These are phyloP conservation scores for Parasteatoda lunata DNA, from an alignment of 2,888 invertebrate species.

Conservation along the genomic window DNA sequence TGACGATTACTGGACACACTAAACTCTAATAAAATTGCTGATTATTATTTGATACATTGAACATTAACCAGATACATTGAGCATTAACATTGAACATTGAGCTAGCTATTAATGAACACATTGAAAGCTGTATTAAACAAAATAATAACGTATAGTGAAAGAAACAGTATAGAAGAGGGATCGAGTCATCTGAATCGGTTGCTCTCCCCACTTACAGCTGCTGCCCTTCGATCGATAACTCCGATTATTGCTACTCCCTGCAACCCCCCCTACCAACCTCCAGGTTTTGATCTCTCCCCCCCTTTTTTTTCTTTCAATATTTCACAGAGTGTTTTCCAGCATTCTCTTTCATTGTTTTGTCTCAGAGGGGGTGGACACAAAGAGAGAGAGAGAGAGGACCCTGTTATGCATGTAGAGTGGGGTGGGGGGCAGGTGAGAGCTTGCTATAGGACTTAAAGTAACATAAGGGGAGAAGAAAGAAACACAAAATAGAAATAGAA, in stretches of 20 bases:
- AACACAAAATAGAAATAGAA: not conserved
- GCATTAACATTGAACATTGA: too few species aligned
- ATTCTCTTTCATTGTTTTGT: constrained; percentile 5
- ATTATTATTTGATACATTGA: too few species aligned
- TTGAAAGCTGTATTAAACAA: too few species aligned
- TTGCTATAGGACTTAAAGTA: not conserved
- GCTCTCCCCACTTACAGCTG: constrained; percentile 46
- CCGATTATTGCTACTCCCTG: constrained; percentile 64
- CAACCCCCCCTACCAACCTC: constrained; percentile 6
- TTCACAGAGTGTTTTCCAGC: not conserved
- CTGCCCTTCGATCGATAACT: constrained; percentile 38
- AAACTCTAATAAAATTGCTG: too few species aligned
- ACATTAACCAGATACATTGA: too few species aligned
- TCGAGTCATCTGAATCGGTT: not conserved
- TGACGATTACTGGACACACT: too few species aligned
- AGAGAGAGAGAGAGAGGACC: not conserved
- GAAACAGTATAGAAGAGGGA: too few species aligned
- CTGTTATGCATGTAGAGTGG: not conserved
- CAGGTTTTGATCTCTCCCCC: constrained; percentile 42
- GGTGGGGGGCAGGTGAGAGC: not conserved
- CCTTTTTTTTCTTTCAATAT: constrained; percentile 1
- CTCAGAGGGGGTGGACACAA: constrained; percentile 1
- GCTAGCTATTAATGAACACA: too few species aligned
- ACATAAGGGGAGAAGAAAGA: not conserved
- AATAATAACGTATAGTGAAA: too few species aligned